A percentile compares a stretch with the other conserved stretches of the same genome.
These are phyloP conservation scores for Troides aeacus DNA, from an alignment of 2,888 invertebrate genomes.

Conservation along the genomic window DNA sequence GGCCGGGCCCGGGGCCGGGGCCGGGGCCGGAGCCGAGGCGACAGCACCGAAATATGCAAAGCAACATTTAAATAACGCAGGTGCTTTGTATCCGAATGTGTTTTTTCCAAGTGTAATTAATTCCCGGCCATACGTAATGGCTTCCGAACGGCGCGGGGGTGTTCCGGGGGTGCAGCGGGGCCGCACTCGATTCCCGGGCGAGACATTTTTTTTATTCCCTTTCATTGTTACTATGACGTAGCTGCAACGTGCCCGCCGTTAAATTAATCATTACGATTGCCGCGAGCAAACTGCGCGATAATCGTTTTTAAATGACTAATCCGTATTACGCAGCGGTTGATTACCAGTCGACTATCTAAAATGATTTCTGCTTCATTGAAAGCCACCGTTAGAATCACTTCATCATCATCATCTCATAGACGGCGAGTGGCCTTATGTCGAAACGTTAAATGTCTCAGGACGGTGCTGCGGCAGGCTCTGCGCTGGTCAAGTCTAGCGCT, in stretches of 20 bases:
- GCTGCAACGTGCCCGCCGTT: conserved; percentile 2
- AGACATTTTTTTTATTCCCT: conserved; percentile 28
- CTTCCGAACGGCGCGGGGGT: conserved; percentile 39
- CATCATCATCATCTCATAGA: no score
- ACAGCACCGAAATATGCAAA: conserved; percentile 35
- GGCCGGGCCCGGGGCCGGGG: no score
- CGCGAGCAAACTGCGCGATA: neutral
- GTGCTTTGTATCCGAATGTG: conserved; percentile 36
- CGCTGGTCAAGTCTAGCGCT: no score
- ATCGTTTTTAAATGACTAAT: no score
- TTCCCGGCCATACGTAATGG: conserved; percentile 37
- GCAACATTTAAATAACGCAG: conserved; percentile 39
- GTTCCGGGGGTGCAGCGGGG: conserved; percentile 17
- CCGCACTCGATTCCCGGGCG: conserved; percentile 33
- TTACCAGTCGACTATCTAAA: no score
- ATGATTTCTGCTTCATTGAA: no score
- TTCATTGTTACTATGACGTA: conserved; percentile 27
- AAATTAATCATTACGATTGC: conserved; percentile 15
- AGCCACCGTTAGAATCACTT: no score
- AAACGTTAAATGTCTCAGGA: no score
- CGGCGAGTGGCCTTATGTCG: no score
- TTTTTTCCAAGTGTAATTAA: conserved; percentile 41
- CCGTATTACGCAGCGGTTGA: no score
- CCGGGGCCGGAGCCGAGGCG: no score
- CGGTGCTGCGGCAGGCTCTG: no score